phyloP scores from a whole-genome alignment of 2,797 vertebrate genomes.

The Pachyuromys duprasi region DNA sequence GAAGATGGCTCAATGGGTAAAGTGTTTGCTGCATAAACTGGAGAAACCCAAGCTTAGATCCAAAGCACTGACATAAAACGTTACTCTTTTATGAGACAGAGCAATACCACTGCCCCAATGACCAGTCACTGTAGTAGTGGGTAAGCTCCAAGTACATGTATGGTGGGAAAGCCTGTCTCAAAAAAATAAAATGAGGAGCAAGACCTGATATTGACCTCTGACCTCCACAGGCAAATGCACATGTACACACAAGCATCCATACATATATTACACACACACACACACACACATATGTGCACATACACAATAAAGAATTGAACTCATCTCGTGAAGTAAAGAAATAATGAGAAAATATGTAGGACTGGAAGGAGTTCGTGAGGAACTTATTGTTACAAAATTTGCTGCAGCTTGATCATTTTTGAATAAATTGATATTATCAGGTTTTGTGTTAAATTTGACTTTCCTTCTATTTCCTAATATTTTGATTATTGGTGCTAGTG shows the following conservation, averaged over 20 bases:
- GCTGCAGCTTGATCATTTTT: background rate
- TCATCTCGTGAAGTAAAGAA: conserved; percentile 39
- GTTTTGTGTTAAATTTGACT: conserved; percentile 14
- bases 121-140: background rate
- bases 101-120: background rate
- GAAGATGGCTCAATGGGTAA: background rate
- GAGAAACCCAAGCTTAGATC: background rate
- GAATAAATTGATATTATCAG: conserved; percentile 34
- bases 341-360: background rate
- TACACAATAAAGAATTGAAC: background rate
- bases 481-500: background rate
- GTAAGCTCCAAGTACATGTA: background rate
- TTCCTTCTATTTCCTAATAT: conserved; percentile 2
- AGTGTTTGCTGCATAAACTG: no score
- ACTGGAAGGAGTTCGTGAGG: background rate
- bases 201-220: background rate
- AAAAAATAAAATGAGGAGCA: no score
- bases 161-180: background rate
- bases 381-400: conserved; percentile 15
- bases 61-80: background rate
- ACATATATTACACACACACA: background rate
- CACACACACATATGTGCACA: background rate
- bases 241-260: background rate
- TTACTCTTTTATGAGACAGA: background rate
- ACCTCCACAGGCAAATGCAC: no score